Conservation (phyloP, 2,113 vertebrate genomes). For the Columba livia region DNA sequence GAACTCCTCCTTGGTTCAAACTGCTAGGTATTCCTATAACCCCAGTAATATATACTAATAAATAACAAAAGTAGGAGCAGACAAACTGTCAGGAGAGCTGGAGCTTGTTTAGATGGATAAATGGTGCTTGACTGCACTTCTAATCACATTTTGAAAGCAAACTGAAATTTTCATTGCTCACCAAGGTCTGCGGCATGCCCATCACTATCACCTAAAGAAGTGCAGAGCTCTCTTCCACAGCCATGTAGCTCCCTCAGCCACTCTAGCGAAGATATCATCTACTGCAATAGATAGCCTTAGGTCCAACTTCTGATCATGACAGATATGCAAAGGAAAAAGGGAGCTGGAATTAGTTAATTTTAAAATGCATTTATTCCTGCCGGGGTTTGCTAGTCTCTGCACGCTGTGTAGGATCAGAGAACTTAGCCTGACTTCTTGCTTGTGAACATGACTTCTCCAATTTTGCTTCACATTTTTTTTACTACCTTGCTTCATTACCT, state of each 20-base stretch:
- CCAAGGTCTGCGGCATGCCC: neutral
- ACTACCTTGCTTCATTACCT: neutral
- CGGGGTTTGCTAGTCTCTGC: neutral
- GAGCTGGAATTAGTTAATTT: neutral
- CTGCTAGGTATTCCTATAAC: slow-evolving; percentile 5
- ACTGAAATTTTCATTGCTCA: neutral
- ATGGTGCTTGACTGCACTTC: neutral
- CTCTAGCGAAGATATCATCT: neutral
- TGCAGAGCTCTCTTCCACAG: neutral
- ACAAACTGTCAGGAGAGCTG: neutral
- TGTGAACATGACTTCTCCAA: neutral
- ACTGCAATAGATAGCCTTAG: neutral
- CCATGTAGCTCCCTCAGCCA: neutral
- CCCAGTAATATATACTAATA: slow-evolving; percentile 9
- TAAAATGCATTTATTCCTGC: neutral
- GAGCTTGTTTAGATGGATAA: slow-evolving; percentile 18
- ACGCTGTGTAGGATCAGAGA: neutral
- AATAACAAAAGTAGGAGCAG: neutral
- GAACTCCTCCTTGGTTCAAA: neutral
- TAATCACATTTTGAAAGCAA: neutral
- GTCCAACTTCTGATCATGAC: neutral
- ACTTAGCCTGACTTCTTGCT: neutral
- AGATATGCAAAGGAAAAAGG: slow-evolving; percentile 4
- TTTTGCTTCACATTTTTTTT: neutral
- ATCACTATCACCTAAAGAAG: neutral